Percentiles rank a stretch among this genome's conserved stretches.
phyloP scores from a whole-genome alignment of 2,797 vertebrate species.

The Cossypha polioptera region DNA sequence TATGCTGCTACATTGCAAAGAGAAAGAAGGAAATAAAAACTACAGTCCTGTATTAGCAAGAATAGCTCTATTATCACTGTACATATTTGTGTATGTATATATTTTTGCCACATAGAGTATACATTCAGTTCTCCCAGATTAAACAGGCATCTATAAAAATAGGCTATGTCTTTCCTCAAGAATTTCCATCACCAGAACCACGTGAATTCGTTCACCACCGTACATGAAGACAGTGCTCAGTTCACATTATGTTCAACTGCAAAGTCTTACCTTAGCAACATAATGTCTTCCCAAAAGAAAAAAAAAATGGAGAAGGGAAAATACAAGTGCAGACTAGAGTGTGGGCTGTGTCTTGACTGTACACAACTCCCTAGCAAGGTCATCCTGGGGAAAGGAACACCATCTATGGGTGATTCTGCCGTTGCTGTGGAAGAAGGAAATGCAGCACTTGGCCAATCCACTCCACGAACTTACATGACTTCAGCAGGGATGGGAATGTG shows the following conservation, averaged over 20 bases:
- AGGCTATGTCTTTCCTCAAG: neutral
- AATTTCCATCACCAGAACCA: conserved; percentile 6
- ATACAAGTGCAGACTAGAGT: neutral
- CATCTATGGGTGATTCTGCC: neutral
- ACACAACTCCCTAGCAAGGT: neutral
- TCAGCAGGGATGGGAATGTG: neutral
- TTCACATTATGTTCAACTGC: neutral
- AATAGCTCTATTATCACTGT: conserved; percentile 43
- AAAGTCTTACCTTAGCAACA: neutral
- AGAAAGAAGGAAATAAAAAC: neutral
- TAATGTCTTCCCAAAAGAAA: neutral
- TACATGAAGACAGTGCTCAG: neutral
- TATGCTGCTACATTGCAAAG: neutral
- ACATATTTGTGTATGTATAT: neutral
- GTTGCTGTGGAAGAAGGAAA: neutral
- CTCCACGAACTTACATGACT: neutral
- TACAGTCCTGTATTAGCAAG: conserved; percentile 36
- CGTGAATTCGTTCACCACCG: neutral
- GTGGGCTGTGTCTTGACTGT: neutral
- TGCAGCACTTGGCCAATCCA: neutral
- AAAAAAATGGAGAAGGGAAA: neutral
- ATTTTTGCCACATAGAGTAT: conserved; percentile 21
- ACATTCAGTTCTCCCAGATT: conserved; percentile 34
- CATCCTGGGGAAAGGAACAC: neutral
- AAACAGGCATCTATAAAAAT: conserved; percentile 27